Evolutionary conservation across 2,888 invertebrate genomes (phyloP).

Genomic region (Apoda limacodes): DNA sequence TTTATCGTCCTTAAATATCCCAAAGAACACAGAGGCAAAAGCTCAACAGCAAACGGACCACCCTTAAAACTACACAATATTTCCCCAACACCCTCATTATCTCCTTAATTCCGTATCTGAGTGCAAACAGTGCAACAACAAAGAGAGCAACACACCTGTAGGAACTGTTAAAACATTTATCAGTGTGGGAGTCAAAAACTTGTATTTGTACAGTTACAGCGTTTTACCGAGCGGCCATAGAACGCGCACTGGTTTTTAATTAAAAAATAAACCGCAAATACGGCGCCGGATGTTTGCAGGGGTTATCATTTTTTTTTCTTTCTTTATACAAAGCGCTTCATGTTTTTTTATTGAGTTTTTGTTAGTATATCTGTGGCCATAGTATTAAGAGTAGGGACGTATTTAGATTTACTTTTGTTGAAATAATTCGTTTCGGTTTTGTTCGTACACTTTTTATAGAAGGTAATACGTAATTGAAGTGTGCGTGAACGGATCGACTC

Average conservation of each 20-base stretch:
- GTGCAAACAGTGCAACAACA: constrained; percentile 28
- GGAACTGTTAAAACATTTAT: too few relatives aligned
- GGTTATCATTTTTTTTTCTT: constrained; percentile 23
- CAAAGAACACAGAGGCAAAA: constrained; percentile 18
- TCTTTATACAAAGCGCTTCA: too few relatives aligned
- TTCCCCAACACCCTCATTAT: constrained; percentile 37
- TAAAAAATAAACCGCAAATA: constrained; percentile 24
- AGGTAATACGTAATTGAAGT: too few relatives aligned
- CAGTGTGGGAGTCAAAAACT: constrained; percentile 32
- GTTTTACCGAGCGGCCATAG: constrained; percentile 18
- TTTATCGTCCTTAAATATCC: constrained; percentile 11
- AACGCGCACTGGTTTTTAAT: constrained; percentile 25
- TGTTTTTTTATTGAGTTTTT: too few relatives aligned
- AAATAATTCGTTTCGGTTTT: too few relatives aligned
- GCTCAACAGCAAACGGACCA: constrained; percentile 11
- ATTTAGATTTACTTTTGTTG: too few relatives aligned
- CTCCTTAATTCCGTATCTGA: constrained; percentile 42
- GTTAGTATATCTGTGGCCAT: too few relatives aligned
- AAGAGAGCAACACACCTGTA: constrained; percentile 30
- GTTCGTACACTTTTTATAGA: too few relatives aligned
- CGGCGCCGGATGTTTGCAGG: constrained; percentile 30
- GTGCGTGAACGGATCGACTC: too few relatives aligned
- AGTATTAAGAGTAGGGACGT: too few relatives aligned
- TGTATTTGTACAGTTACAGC: constrained; percentile 24
- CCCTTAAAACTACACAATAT: too few relatives aligned